Conservation (phyloP, 2,888 invertebrate species). For the Eristalis pertinax region DNA sequence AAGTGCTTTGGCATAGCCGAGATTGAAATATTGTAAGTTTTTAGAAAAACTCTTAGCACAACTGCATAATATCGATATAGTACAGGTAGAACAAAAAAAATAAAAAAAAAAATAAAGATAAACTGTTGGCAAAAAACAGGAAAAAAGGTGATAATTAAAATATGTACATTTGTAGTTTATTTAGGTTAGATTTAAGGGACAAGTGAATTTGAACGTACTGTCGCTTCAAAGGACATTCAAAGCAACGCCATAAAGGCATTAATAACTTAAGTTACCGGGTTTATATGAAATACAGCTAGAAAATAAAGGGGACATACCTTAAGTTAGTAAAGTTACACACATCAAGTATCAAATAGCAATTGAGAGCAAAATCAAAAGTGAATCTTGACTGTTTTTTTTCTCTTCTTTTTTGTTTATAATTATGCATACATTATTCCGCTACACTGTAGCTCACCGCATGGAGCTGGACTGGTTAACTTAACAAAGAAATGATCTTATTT, state of each 20-base stretch:
- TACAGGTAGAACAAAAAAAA: conserved; percentile 40
- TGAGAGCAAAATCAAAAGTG: neutral
- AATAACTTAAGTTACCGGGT: conserved; percentile 4
- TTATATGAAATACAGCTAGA: conserved; percentile 23
- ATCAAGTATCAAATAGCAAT: conserved; percentile 14
- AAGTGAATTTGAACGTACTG: conserved; percentile 24
- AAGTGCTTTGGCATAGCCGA: conserved; percentile 3
- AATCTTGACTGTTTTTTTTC: neutral
- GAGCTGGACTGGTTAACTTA: neutral
- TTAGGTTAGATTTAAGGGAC: conserved; percentile 25
- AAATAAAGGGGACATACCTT: conserved; percentile 21
- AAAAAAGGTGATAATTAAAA: conserved; percentile 13
- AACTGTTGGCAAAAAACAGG: conserved; percentile 36
- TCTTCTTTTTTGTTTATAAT: neutral
- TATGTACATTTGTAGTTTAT: conserved; percentile 61
- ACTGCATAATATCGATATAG: conserved; percentile 62
- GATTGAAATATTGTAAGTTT: conserved; percentile 47
- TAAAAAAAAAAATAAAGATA: conserved; percentile 15
- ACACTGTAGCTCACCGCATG: neutral
- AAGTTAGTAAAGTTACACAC: conserved; percentile 2
- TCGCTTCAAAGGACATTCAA: conserved; percentile 25
- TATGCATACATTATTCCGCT: neutral
- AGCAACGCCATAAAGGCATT: conserved; percentile 26
- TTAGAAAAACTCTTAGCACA: conserved; percentile 56
- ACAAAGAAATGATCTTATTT: neutral